phyloP scores from a whole-genome alignment of 2,113 vertebrate genomes.

The Propithecus coquereli region DNA sequence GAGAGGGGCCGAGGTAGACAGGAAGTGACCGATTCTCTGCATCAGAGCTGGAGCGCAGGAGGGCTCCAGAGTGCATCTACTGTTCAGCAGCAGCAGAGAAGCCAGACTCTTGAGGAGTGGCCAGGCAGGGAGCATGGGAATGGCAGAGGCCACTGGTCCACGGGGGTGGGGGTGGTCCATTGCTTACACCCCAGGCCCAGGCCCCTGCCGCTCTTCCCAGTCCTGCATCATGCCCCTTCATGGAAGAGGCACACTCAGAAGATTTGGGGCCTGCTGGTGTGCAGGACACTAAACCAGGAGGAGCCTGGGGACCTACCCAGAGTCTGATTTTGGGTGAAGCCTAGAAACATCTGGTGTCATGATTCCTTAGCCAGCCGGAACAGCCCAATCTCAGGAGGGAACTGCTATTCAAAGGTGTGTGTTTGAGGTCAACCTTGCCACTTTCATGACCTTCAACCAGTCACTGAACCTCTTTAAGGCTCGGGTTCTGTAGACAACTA shows the following conservation, averaged over 20 bases:
- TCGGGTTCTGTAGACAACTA: background rate
- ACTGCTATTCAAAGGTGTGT: background rate
- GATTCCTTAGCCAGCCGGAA: background rate
- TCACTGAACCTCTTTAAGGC: background rate
- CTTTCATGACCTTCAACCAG: background rate
- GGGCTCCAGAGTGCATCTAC: background rate
- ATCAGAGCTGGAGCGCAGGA: background rate
- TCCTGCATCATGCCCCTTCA: fast-evolving
- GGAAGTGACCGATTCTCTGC: background rate
- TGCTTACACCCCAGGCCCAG: background rate
- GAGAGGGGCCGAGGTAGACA: background rate
- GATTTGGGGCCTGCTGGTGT: background rate
- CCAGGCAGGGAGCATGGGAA: background rate
- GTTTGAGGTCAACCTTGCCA: background rate
- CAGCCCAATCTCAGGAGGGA: background rate
- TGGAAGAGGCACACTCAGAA: background rate
- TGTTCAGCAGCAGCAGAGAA: background rate
- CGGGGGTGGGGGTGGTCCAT: background rate
- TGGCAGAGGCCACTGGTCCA: fast-evolving
- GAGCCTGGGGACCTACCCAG: background rate
- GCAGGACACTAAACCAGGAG: background rate
- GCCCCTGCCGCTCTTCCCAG: background rate
- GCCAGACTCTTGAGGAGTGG: background rate
- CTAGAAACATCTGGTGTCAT: background rate
- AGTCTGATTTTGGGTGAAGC: background rate